These are phyloP conservation scores for Cataglyphis rosenhaueri DNA, from an alignment of 2,888 invertebrate genomes.

Conservation along the genomic window DNA sequence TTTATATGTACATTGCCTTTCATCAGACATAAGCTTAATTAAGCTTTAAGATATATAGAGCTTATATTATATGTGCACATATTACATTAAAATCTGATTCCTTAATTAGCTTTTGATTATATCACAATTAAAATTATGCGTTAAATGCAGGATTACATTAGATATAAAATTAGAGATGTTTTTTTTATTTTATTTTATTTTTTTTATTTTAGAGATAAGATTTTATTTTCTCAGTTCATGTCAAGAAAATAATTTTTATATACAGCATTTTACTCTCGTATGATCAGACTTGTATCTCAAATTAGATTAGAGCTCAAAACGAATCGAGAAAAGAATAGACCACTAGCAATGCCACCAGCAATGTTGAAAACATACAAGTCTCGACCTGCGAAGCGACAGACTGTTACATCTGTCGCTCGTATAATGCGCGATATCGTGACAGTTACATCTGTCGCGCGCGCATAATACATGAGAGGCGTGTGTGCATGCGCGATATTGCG, in stretches of 20 bases:
- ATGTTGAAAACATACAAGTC: constrained; percentile 56
- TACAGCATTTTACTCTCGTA: not conserved
- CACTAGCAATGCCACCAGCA: constrained; percentile 1
- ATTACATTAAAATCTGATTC: not conserved
- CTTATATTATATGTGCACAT: not conserved
- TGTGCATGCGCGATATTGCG: constrained; percentile 69
- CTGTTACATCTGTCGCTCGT: constrained; percentile 78
- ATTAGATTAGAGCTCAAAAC: too few species aligned
- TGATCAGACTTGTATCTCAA: not conserved
- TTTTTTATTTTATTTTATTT: too few species aligned
- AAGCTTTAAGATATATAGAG: not conserved
- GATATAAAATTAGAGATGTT: not conserved
- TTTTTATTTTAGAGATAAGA: too few species aligned
- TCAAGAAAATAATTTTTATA: not conserved
- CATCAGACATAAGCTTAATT: constrained; percentile 10
- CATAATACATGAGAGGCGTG: constrained; percentile 74
- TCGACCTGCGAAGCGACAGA: constrained; percentile 61
- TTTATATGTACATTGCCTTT: not conserved
- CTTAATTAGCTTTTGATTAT: not conserved
- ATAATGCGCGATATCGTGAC: constrained; percentile 76
- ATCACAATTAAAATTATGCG: constrained; percentile 1
- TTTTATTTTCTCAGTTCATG: not conserved
- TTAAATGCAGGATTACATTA: not conserved
- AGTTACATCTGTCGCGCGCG: constrained; percentile 71
- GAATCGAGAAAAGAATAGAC: not conserved